These are phyloP conservation scores for Ranitomeya imitator DNA, from an alignment of 2,113 vertebrate genomes.

Conservation along the genomic window DNA sequence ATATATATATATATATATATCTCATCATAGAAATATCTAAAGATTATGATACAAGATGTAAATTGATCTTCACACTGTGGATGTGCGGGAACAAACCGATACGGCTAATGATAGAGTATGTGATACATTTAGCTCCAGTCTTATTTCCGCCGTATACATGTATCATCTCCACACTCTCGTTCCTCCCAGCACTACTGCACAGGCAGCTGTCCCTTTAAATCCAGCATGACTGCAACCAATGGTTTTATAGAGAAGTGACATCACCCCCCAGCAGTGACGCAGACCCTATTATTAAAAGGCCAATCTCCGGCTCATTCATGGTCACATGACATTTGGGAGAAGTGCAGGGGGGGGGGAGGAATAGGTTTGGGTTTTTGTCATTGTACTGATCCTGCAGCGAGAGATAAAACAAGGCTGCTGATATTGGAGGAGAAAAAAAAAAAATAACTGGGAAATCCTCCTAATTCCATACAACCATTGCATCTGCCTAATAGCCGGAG, in stretches of 20 bases:
- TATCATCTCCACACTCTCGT: background rate
- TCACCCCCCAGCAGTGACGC: conserved; percentile 61
- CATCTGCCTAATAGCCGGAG: background rate
- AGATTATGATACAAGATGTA: no score
- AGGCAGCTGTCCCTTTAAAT: conserved; percentile 61
- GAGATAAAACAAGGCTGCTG: conserved; percentile 39
- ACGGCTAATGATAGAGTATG: no score
- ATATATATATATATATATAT: no score
- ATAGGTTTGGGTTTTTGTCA: conserved; percentile 71
- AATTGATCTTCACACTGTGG: no score
- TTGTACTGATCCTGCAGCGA: conserved; percentile 62
- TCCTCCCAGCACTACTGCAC: conserved; percentile 3
- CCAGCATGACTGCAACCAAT: conserved; percentile 49
- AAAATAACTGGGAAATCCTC: background rate
- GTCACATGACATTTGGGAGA: conserved; percentile 57
- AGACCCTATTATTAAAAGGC: conserved; percentile 63
- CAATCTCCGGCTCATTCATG: conserved; percentile 57
- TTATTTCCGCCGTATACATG: background rate
- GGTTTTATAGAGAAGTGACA: conserved; percentile 58
- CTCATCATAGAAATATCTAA: no score
- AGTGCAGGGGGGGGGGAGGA: conserved; percentile 42
- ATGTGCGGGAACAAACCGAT: no score
- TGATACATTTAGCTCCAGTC: background rate
- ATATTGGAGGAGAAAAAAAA: conserved; percentile 32
- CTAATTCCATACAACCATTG: conserved; percentile 23